A percentile compares a stretch with the other conserved stretches of the same genome.
Conservation (phyloP, 2,797 vertebrate genomes). For the Siniperca obscura region DNA sequence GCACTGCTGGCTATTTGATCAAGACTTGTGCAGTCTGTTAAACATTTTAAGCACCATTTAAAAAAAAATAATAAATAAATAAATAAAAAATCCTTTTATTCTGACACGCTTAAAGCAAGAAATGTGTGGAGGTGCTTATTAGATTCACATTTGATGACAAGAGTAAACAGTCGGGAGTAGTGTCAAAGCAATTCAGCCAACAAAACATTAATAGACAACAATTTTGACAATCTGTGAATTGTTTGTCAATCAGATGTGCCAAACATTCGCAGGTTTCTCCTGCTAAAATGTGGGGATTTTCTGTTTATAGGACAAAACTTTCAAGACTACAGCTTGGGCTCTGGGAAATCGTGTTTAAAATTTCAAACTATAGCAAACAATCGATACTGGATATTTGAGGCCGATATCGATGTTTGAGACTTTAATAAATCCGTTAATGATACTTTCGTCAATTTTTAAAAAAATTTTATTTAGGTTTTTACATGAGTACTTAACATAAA, state of each 20-base stretch:
- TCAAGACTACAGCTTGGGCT: neutral
- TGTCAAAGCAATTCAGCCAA: neutral
- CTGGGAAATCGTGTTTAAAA: neutral
- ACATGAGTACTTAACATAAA: neutral
- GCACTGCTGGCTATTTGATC: slow-evolving; percentile 52
- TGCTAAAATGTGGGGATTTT: neutral
- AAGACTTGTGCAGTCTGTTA: slow-evolving; percentile 38
- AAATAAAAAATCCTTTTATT: slow-evolving; percentile 19
- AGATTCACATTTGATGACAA: neutral
- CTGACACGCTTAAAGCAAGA: slow-evolving; percentile 1
- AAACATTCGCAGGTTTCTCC: neutral
- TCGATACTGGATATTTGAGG: neutral
- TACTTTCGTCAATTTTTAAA: neutral
- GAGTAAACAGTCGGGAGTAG: neutral
- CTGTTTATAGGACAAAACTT: neutral
- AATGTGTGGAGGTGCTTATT: neutral
- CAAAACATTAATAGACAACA: neutral
- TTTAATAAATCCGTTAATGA: neutral
- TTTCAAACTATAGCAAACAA: no score
- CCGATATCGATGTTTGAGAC: neutral
- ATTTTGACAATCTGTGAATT: neutral
- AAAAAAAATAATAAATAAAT: no score
- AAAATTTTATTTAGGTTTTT: neutral
- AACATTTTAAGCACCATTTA: slow-evolving; percentile 39
- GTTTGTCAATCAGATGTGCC: neutral